These are phyloP conservation scores for Drosophila tripunctata DNA, from an alignment of 2,888 invertebrate genomes.

Conservation along the genomic window DNA sequence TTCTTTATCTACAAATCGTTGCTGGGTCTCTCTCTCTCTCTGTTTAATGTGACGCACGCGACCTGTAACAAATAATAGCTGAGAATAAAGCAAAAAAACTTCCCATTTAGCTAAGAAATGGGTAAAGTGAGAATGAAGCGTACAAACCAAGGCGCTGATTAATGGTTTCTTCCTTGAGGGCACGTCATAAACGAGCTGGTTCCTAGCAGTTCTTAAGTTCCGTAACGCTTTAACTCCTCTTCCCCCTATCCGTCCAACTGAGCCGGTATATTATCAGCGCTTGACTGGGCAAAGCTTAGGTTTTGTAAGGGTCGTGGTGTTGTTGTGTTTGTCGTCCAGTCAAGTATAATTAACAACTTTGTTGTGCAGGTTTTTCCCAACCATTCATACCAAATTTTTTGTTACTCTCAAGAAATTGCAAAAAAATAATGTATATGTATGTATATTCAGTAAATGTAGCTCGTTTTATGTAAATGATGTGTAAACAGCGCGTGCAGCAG, in stretches of 20 bases:
- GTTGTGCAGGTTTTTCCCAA: slow-evolving; percentile 57
- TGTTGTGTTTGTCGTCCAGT: slow-evolving; percentile 61
- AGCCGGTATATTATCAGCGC: slow-evolving; percentile 50
- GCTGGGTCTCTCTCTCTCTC: slow-evolving; percentile 16
- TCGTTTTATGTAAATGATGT: slow-evolving; percentile 80
- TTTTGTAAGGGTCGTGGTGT: background rate
- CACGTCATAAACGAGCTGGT: slow-evolving; percentile 71
- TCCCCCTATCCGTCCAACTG: background rate
- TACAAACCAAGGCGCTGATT: slow-evolving; percentile 56
- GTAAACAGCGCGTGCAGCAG: slow-evolving; percentile 72
- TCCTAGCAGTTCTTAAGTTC: slow-evolving; percentile 43
- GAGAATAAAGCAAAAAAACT: slow-evolving; percentile 2
- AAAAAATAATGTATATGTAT: slow-evolving; percentile 20
- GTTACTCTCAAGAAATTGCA: slow-evolving; percentile 61
- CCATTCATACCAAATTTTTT: slow-evolving; percentile 15
- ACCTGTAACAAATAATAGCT: slow-evolving; percentile 37
- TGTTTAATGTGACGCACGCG: slow-evolving; percentile 49
- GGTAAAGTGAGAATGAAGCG: slow-evolving; percentile 19
- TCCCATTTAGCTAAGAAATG: slow-evolving; percentile 12
- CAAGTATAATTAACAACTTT: slow-evolving; percentile 80
- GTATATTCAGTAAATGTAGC: slow-evolving; percentile 38
- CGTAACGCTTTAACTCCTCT: slow-evolving; percentile 1
- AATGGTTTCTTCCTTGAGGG: slow-evolving; percentile 66
- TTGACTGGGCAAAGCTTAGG: slow-evolving; percentile 55
- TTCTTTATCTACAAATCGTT: slow-evolving; percentile 49